These are phyloP conservation scores for Brachirus orientalis DNA, from an alignment of 2,113 vertebrate species.

Conservation along the genomic window DNA sequence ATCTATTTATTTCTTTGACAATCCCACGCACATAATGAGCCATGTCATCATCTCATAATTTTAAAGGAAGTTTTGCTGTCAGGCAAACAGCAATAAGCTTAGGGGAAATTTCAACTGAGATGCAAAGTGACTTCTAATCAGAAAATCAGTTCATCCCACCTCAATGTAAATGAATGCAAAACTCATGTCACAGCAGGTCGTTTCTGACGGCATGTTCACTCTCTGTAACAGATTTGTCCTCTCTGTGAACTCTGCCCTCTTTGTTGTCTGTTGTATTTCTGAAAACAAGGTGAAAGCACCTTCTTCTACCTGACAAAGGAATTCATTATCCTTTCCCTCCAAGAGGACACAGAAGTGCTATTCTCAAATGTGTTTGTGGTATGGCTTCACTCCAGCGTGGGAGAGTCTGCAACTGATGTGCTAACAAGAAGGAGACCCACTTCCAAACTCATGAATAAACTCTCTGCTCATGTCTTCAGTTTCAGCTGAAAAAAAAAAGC, in stretches of 20 bases:
- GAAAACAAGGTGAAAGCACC: conserved; percentile 70
- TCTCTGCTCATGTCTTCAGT: conserved; percentile 46
- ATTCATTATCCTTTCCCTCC: conserved; percentile 72
- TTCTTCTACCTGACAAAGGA: conserved; percentile 72
- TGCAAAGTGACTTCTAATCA: conserved; percentile 77
- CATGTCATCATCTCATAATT: conserved; percentile 41
- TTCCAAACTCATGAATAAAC: conserved; percentile 67
- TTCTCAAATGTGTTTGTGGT: conserved; percentile 70
- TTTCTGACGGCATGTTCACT: conserved; percentile 30
- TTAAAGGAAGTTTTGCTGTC: conserved; percentile 31
- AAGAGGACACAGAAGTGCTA: conserved; percentile 64
- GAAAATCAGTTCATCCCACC: conserved; percentile 67
- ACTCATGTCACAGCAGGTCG: conserved; percentile 38
- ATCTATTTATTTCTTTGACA: conserved; percentile 13
- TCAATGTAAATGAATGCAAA: conserved; percentile 80
- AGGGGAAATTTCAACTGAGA: conserved; percentile 60
- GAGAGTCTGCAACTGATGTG: conserved; percentile 48
- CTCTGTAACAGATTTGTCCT: conserved; percentile 73
- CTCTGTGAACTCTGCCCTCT: conserved; percentile 75
- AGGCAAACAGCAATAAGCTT: conserved; percentile 52
- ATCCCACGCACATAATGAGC: conserved; percentile 33
- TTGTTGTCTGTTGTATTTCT: conserved; percentile 57
- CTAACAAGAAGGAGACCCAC: conserved; percentile 62
- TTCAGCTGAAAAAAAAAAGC: conserved; percentile 42
- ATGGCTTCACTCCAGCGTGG: conserved; percentile 58